Evolutionary conservation across 2,797 vertebrate species (phyloP).

Genomic region (Botia kubotai): DNA sequence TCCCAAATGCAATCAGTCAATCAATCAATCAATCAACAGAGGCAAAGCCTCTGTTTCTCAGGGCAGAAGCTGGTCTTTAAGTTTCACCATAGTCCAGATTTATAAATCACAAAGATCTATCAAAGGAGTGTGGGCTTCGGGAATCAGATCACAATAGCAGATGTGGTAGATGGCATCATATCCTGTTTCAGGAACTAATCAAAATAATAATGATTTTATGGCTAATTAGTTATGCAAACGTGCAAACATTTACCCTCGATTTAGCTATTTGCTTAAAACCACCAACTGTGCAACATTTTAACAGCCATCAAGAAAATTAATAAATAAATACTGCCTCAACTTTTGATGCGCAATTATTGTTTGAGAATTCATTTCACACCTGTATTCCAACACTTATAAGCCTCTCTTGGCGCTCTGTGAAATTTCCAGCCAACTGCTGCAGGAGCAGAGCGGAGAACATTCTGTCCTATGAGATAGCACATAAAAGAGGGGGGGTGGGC

Average conservation of each 20-base stretch:
- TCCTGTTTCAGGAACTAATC: background rate
- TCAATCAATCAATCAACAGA: constrained; percentile 49
- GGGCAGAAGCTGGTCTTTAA: background rate
- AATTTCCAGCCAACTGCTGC: constrained; percentile 42
- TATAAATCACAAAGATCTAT: too few species aligned
- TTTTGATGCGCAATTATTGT: constrained; percentile 19
- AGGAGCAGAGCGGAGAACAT: constrained; percentile 27
- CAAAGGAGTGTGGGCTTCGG: background rate
- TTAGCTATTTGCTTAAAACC: background rate
- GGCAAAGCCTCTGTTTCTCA: constrained; percentile 43
- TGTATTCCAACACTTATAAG: constrained; percentile 6
- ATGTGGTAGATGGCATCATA: background rate
- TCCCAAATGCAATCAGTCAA: constrained; percentile 67
- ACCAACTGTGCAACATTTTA: background rate
- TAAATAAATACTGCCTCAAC: background rate
- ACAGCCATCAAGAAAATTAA: background rate
- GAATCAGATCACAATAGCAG: background rate
- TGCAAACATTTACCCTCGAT: background rate
- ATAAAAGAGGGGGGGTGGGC: constrained; percentile 16
- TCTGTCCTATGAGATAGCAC: constrained; percentile 28
- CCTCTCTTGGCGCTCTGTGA: background rate
- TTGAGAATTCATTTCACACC: constrained; percentile 17
- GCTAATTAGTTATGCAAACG: background rate
- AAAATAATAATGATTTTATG: background rate
- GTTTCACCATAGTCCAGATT: background rate